Conservation (phyloP, 2,888 invertebrate genomes). For the Prosopocoilus inquinatus region DNA sequence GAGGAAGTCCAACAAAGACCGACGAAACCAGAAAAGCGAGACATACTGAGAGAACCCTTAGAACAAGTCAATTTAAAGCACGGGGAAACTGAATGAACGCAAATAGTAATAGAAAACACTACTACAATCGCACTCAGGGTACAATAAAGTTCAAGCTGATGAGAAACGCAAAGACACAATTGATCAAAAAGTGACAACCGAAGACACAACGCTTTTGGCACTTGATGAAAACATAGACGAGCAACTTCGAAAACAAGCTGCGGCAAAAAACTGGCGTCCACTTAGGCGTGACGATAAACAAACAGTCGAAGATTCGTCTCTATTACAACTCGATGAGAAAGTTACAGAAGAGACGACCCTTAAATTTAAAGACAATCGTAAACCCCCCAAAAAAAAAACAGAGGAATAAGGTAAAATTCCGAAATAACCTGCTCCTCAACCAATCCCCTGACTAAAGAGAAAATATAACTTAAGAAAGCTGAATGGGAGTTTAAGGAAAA, state of each 20-base stretch:
- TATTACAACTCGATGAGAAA: slow-evolving; percentile 15
- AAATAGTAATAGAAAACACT: slow-evolving; percentile 46
- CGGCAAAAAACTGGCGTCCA: slow-evolving; percentile 14
- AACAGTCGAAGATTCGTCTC: slow-evolving; percentile 9
- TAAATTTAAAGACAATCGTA: neutral
- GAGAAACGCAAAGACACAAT: no score
- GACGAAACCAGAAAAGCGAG: slow-evolving; percentile 48
- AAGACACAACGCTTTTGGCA: no score
- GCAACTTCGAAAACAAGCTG: slow-evolving; percentile 17
- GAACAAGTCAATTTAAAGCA: slow-evolving; percentile 54
- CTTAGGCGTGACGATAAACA: slow-evolving; percentile 14
- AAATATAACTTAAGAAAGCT: slow-evolving; percentile 55
- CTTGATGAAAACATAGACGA: neutral
- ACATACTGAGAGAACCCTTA: slow-evolving; percentile 41
- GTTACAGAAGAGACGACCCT: slow-evolving; percentile 21
- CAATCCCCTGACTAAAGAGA: slow-evolving; percentile 63
- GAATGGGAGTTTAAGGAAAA: slow-evolving; percentile 37
- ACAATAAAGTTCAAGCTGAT: neutral
- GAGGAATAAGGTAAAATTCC: neutral
- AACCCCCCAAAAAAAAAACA: neutral
- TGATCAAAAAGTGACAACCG: no score
- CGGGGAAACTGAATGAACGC: slow-evolving; percentile 11
- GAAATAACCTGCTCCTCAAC: slow-evolving; percentile 34
- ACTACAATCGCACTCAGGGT: slow-evolving; percentile 55
- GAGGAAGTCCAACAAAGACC: slow-evolving; percentile 53